Evolutionary conservation across 2,797 vertebrate species (phyloP).

Genomic region (Acanthis flammea): DNA sequence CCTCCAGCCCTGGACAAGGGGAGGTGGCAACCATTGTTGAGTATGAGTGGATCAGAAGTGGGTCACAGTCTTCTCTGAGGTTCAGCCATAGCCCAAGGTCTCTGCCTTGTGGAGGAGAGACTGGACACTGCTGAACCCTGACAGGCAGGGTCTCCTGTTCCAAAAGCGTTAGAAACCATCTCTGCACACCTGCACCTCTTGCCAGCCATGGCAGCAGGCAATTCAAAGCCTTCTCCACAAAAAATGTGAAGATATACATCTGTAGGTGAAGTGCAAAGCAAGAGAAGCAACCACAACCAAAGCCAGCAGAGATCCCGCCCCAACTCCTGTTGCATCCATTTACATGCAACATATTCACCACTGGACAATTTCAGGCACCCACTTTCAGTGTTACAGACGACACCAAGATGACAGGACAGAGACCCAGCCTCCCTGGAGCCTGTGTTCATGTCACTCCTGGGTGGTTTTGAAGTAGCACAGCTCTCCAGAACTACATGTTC

Average conservation of each 20-base stretch:
- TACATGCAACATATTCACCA: background rate
- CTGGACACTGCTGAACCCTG: background rate
- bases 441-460: accelerated
- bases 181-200: background rate
- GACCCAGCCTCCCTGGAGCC: background rate
- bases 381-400: background rate
- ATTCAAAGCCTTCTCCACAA: background rate
- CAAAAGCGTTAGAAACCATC: background rate
- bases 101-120: background rate
- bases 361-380: background rate
- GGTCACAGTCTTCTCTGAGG: background rate
- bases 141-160: background rate
- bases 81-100: background rate
- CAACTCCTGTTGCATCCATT: background rate
- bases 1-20: background rate
- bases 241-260: background rate
- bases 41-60: accelerated
- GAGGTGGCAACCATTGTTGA: background rate
- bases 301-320: background rate
- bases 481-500: background rate
- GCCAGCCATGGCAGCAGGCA: accelerated
- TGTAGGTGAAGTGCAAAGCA: background rate
- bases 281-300: background rate
- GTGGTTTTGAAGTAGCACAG: background rate
- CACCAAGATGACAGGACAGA: background rate